Evolutionary conservation across 1,140 invertebrate genomes (phyloP), one percentile per base, ranked within the genome.

Genomic region (Antheraea pernyi): DNA sequence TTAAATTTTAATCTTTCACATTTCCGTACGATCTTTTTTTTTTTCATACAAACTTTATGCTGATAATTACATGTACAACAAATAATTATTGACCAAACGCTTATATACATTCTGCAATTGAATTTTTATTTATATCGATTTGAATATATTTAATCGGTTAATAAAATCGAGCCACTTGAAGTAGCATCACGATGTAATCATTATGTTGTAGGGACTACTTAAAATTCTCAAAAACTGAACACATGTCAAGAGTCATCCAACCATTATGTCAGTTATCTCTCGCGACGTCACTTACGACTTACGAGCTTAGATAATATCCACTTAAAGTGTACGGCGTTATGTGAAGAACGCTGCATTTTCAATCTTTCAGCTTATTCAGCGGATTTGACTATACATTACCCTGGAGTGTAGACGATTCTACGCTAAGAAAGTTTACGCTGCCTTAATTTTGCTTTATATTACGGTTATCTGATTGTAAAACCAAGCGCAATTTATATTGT

Each of bases 211-310:
- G 77, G 64, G 53, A 79, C 76, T 83, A 83, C 83, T 86, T 81
- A 79, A 81, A 80, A 84, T 86, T 85, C 75, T 77, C 67, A 74
- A 69, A 76, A 82, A 83, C 74, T 72, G 76, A 85, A 86, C 85
- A 88, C 75, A 83, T 88, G 86, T 85, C 77, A 75, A 73, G 77
- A 69, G 75, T 65, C 76, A 77, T 67, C 75, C 70, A 73, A 69
- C 74, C 71, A 78, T 72, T 71, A 73, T 67, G 65, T 68, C 42
- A 46, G 67, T 82, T 85, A 83, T 84, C 79, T 79, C 76, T 84
- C 78, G 7, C 39, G 39, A 42, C 39, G 39, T 42, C 39, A 42
- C 39, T 42, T 42, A 42, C 39, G 39, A 79, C 78, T 79, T 83
- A 79, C 70, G 75, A 72, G 66, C 73, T 65, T 10, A 78, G 81